Evolutionary conservation across 1,140 invertebrate species (phyloP).

Genomic region (Solen grandis): DNA sequence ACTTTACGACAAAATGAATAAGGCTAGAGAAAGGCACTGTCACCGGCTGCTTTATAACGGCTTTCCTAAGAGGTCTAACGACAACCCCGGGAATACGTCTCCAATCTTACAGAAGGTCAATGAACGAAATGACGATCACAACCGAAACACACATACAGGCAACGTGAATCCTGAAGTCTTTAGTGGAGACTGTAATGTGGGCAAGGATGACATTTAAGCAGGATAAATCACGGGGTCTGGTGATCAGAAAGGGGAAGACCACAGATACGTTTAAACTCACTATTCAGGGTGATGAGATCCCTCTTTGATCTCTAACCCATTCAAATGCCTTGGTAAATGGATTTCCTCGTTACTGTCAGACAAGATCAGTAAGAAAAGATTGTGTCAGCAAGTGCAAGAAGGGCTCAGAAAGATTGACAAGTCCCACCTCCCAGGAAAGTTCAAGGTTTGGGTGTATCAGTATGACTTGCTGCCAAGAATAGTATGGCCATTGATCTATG

Average conservation of each 20-base stretch:
- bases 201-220: background rate
- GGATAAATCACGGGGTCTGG: no score
- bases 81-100: background rate
- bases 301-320: no score
- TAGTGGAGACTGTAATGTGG: background rate
- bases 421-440: no score
- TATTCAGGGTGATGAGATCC: background rate
- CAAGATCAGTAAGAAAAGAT: background rate
- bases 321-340: background rate
- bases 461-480: no score
- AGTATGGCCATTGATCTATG: background rate
- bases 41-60: constrained; percentile 1
- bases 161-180: background rate
- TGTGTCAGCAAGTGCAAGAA: background rate
- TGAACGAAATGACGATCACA: background rate
- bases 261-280: background rate
- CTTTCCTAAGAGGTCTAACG: background rate
- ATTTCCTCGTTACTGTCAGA: background rate
- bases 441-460: no score
- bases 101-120: background rate
- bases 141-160: background rate
- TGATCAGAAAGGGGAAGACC: no score
- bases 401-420: no score
- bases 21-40: constrained; percentile 12
- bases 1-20: background rate